phyloP scores from a whole-genome alignment of 2,113 vertebrate species.

The Tursiops truncatus region DNA sequence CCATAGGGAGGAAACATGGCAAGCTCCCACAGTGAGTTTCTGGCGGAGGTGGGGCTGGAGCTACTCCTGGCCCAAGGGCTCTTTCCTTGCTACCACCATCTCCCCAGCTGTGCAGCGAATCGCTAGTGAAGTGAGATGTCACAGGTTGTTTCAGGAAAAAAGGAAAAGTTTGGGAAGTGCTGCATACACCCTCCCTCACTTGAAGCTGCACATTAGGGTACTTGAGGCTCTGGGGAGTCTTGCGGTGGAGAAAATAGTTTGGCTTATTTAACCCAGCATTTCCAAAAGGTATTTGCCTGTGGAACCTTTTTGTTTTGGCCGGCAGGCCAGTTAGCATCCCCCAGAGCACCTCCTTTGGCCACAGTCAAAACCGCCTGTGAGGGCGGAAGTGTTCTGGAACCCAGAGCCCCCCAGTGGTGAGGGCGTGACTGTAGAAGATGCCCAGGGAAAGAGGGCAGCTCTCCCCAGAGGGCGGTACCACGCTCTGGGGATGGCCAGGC shows the following conservation, averaged over 20 bases:
- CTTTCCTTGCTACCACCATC: background rate
- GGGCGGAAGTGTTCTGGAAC: background rate
- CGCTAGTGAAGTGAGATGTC: background rate
- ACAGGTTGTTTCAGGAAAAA: background rate
- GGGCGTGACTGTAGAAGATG: background rate
- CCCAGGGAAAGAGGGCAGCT: background rate
- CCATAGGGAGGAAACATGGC: background rate
- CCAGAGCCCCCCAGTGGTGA: background rate
- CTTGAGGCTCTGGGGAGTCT: background rate
- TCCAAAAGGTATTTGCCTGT: background rate
- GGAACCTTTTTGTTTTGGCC: background rate
- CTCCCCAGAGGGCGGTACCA: background rate
- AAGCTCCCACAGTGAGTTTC: background rate
- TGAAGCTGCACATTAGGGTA: background rate
- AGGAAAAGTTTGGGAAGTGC: background rate
- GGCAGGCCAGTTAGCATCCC: background rate
- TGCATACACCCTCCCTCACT: rapidly evolving
- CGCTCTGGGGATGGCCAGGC: background rate
- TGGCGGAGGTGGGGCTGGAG: background rate
- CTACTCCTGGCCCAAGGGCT: background rate
- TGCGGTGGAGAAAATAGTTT: background rate
- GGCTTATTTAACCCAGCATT: background rate
- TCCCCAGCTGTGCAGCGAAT: background rate
- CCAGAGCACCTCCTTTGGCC: background rate
- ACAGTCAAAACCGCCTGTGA: background rate